phyloP scores from a whole-genome alignment of 1,140 invertebrate species.

The Bombus balteatus region DNA sequence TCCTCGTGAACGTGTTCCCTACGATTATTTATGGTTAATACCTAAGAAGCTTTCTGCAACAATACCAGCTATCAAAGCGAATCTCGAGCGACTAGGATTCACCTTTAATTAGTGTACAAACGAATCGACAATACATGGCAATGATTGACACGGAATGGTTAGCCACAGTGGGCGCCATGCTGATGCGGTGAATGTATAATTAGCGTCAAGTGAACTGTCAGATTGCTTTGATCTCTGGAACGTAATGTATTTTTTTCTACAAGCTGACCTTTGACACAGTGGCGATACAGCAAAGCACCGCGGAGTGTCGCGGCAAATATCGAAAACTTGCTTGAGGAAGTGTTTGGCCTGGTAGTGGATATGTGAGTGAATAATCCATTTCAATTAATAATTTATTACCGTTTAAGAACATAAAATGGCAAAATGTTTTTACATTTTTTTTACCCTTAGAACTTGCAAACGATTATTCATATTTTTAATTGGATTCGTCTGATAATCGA shows the following conservation, averaged over 20 bases:
- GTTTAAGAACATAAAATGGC: neutral
- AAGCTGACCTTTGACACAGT: neutral
- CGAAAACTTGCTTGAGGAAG: neutral
- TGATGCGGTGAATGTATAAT: constrained; percentile 41
- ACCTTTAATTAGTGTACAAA: constrained; percentile 80
- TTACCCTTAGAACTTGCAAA: too few relatives aligned
- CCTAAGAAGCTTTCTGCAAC: constrained; percentile 79
- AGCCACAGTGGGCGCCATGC: neutral
- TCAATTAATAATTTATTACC: neutral
- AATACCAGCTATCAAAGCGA: constrained; percentile 54
- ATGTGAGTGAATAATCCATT: neutral
- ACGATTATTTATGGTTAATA: constrained; percentile 82
- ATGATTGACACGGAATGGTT: constrained; percentile 7
- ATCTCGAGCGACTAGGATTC: constrained; percentile 71
- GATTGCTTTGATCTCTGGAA: constrained; percentile 41
- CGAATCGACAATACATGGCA: constrained; percentile 77
- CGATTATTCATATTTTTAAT: neutral
- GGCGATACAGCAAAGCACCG: neutral
- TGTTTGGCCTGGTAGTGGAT: neutral
- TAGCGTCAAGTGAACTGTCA: constrained; percentile 25
- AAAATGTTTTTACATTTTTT: neutral
- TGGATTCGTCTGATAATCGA: neutral
- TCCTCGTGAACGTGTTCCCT: constrained; percentile 36
- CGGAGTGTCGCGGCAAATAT: neutral
- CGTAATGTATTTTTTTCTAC: neutral